A percentile compares a stretch with the other conserved stretches of the same genome.
Conservation (phyloP, 2,113 vertebrate species). For the Dipodomys merriami region DNA sequence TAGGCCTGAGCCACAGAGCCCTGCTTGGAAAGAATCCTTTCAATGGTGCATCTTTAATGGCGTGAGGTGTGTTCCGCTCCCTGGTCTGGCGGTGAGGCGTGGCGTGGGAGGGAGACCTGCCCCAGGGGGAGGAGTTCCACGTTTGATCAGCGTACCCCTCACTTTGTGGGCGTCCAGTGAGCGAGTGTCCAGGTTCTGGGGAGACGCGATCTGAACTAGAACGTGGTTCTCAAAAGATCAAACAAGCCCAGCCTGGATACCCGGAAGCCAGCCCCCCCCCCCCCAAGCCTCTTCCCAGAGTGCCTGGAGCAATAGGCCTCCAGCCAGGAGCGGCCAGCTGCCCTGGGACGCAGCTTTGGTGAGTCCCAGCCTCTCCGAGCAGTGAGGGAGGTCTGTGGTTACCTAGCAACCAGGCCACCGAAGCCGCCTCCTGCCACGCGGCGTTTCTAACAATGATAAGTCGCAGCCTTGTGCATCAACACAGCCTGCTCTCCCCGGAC, state of each 20-base stretch:
- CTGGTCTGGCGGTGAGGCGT: too few relatives aligned
- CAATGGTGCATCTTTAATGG: slow-evolving; percentile 4
- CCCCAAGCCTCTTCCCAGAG: background rate
- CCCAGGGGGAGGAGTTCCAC: background rate
- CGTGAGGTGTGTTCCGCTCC: background rate
- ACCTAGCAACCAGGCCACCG: slow-evolving; percentile 69
- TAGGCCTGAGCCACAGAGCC: too few relatives aligned
- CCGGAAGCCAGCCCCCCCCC: background rate
- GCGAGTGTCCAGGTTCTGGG: background rate
- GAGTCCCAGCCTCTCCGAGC: slow-evolving; percentile 10
- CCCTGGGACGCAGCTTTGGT: background rate
- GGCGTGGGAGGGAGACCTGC: too few relatives aligned
- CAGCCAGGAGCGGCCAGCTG: background rate
- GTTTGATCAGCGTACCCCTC: background rate
- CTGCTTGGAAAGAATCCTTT: slow-evolving; percentile 17
- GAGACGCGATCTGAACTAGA: background rate
- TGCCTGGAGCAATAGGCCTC: background rate
- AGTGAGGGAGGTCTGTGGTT: slow-evolving; percentile 58
- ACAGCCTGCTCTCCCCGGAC: background rate
- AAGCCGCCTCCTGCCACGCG: slow-evolving; percentile 3
- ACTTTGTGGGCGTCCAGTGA: background rate
- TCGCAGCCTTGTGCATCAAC: slow-evolving; percentile 64
- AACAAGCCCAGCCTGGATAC: background rate
- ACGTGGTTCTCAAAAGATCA: background rate
- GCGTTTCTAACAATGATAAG: slow-evolving; percentile 63